Evolutionary conservation across 2,797 vertebrate species (phyloP).

Genomic region (Aeoliscus strigatus): DNA sequence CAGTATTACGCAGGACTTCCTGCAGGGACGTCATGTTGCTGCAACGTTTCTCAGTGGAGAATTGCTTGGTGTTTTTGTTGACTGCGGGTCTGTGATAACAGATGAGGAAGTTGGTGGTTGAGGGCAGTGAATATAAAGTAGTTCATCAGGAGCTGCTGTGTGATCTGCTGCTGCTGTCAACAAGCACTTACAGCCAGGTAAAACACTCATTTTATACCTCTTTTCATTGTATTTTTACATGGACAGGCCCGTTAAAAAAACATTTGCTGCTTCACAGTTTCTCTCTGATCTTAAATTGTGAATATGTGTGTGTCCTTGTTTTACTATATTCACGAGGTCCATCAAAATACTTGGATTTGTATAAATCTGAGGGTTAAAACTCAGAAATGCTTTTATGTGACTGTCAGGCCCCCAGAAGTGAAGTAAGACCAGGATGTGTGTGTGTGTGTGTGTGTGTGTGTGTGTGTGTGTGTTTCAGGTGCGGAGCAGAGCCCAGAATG

Average conservation of each 20-base stretch:
- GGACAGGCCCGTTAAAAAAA: too few species aligned
- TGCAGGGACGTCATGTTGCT: not conserved
- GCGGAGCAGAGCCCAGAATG: slow-evolving; percentile 89
- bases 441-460: slow-evolving; percentile 8
- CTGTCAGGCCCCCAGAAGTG: too few species aligned
- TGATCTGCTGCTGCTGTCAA: slow-evolving; percentile 90
- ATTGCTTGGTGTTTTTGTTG: not conserved
- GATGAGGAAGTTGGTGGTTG: slow-evolving; percentile 90
- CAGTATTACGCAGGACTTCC: too few species aligned
- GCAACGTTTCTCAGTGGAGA: too few species aligned
- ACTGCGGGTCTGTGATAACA: slow-evolving; percentile 43
- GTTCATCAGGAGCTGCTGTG: slow-evolving; percentile 89
- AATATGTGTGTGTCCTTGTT: too few species aligned
- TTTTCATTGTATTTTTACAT: too few species aligned
- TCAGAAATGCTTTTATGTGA: too few species aligned
- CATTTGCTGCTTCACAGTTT: too few species aligned
- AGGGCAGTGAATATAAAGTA: slow-evolving; percentile 91
- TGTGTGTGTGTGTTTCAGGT: slow-evolving; percentile 72
- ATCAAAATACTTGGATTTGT: too few species aligned
- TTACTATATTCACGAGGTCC: too few species aligned
- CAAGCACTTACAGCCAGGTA: slow-evolving; percentile 96
- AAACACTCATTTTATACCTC: slow-evolving; percentile 7
- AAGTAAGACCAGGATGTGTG: not conserved
- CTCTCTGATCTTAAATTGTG: too few species aligned
- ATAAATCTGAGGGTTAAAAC: too few species aligned